Evolutionary conservation across 2,113 vertebrate species (phyloP).

Genomic region (Aviceda subcristata): DNA sequence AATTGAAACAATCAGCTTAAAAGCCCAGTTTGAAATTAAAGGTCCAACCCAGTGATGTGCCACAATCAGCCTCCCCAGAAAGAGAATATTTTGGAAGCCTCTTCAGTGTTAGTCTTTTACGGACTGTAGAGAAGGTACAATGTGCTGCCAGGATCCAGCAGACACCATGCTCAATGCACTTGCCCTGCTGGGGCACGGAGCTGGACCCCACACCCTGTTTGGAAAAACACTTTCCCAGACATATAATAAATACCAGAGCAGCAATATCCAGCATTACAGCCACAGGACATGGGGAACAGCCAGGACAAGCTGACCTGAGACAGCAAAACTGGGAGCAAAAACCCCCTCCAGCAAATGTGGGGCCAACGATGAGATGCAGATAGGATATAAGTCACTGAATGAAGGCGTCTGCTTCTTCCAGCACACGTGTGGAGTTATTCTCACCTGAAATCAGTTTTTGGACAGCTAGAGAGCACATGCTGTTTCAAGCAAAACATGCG

Average conservation of each 20-base stretch:
- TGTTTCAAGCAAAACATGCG: neutral
- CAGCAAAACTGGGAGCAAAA: neutral
- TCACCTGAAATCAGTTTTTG: slow-evolving; percentile 40
- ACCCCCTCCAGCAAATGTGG: neutral
- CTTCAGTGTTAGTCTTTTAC: neutral
- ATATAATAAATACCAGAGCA: neutral
- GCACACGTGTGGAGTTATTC: neutral
- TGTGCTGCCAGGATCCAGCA: neutral
- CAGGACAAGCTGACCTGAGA: neutral
- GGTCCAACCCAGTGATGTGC: neutral
- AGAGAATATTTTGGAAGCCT: neutral
- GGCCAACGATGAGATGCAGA: neutral
- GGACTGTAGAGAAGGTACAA: neutral
- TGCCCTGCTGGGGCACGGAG: rapidly evolving
- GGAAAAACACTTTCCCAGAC: neutral
- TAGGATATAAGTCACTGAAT: neutral
- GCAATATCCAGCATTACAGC: neutral
- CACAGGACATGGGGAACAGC: rapidly evolving
- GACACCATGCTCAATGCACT: rapidly evolving
- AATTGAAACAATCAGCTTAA: neutral
- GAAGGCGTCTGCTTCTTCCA: neutral
- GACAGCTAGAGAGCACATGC: neutral
- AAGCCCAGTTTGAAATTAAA: neutral
- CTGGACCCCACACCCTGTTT: neutral
- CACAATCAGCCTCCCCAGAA: neutral